Evolutionary conservation across 2,113 vertebrate genomes (phyloP).

Genomic region (Varanus komodoensis): DNA sequence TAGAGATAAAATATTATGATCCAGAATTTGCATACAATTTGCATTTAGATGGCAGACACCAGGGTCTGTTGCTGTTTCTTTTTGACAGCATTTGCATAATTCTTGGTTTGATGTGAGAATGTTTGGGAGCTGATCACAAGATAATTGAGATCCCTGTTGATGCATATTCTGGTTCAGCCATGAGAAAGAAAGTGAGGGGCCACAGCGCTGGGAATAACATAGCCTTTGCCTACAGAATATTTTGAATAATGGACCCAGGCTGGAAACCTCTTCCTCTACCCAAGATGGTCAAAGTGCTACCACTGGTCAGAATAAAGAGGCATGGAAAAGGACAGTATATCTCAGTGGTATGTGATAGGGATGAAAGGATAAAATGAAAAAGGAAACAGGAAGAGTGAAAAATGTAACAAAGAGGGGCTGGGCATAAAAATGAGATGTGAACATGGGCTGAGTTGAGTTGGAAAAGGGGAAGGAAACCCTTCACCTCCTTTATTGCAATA

Average conservation of each 20-base stretch:
- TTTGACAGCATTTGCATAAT: conserved; percentile 11
- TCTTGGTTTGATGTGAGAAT: conserved; percentile 6
- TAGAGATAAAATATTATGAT: conserved; percentile 25
- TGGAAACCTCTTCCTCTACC: background rate
- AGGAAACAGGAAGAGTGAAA: too few relatives aligned
- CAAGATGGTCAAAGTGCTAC: background rate
- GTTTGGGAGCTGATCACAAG: background rate
- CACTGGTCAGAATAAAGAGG: background rate
- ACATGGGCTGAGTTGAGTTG: too few relatives aligned
- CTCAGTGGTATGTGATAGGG: background rate
- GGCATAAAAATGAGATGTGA: too few relatives aligned
- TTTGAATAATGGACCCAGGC: background rate
- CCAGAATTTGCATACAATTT: conserved; percentile 20
- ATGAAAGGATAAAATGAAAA: too few relatives aligned
- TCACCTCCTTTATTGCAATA: too few relatives aligned
- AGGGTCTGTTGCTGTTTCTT: conserved; percentile 9
- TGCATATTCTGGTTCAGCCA: background rate
- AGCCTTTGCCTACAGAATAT: background rate
- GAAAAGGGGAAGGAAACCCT: too few relatives aligned
- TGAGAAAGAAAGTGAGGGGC: background rate
- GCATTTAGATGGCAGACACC: conserved; percentile 18
- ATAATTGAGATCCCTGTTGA: conserved; percentile 2
- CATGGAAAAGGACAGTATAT: background rate
- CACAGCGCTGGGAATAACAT: background rate
- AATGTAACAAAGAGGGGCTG: too few relatives aligned